Evolutionary conservation across 2,113 vertebrate genomes (phyloP).

Genomic region (Nibea coibor): DNA sequence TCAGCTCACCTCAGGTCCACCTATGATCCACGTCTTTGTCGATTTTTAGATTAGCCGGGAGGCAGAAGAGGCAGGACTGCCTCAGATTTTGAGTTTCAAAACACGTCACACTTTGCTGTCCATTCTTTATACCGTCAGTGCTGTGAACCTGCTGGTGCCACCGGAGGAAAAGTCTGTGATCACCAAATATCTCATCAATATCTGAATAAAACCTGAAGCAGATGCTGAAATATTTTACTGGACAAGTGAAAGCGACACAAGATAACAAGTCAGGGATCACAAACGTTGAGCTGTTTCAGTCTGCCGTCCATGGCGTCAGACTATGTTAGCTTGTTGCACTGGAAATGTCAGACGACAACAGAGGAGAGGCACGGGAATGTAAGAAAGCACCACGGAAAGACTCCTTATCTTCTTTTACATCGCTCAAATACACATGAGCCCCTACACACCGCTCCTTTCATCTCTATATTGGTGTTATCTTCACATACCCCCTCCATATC

Average conservation of each 20-base stretch:
- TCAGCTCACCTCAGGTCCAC: too few species aligned
- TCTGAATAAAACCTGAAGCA: background rate
- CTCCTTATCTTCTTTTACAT: conserved; percentile 33
- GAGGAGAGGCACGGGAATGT: conserved; percentile 30
- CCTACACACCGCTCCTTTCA: conserved; percentile 43
- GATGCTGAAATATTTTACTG: background rate
- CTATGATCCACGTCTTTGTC: too few species aligned
- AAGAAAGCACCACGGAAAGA: conserved; percentile 4
- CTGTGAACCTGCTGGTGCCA: too few species aligned
- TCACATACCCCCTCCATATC: conserved; percentile 46
- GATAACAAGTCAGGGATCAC: background rate
- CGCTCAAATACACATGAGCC: conserved; percentile 1
- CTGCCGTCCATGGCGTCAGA: background rate
- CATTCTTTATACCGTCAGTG: too few species aligned
- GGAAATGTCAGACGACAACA: conserved; percentile 31
- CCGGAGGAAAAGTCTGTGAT: background rate
- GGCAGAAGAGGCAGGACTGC: too few species aligned
- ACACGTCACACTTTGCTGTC: too few species aligned
- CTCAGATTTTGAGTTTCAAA: too few species aligned
- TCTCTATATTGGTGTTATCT: conserved; percentile 58
- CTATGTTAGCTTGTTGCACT: conserved; percentile 12
- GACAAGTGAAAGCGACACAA: background rate
- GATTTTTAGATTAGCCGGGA: too few species aligned
- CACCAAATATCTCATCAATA: background rate
- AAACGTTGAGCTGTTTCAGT: background rate